phyloP scores from a whole-genome alignment of 2,888 invertebrate species.

The Epicampocera succincta region DNA sequence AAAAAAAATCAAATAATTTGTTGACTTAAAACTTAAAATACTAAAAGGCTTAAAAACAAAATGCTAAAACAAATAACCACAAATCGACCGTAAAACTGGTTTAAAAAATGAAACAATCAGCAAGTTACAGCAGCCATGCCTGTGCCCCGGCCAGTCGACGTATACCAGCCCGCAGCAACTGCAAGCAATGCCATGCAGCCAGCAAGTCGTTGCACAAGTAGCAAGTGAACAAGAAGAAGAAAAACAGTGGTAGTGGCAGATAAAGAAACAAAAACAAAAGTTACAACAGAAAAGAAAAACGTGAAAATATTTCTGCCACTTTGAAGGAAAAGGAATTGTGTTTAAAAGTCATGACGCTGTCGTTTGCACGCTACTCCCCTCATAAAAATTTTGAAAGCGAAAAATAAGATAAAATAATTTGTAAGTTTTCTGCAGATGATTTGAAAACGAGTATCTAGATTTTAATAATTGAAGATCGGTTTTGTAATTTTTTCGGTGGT shows the following conservation, averaged over 20 bases:
- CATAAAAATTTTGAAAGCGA: too few relatives aligned
- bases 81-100: slow-evolving; percentile 68
- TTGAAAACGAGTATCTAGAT: too few relatives aligned
- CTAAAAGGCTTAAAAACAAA: slow-evolving; percentile 35
- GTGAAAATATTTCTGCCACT: slow-evolving; percentile 55
- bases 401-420: too few relatives aligned
- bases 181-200: slow-evolving; percentile 16
- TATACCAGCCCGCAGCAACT: slow-evolving; percentile 51
- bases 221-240: slow-evolving; percentile 22
- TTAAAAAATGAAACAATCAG: slow-evolving; percentile 45
- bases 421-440: too few relatives aligned
- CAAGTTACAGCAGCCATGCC: slow-evolving; percentile 31
- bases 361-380: slow-evolving; percentile 26
- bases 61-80: slow-evolving; percentile 63
- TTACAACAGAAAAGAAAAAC: slow-evolving; percentile 33
- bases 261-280: slow-evolving; percentile 5
- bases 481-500: too few relatives aligned
- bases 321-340: slow-evolving; percentile 60
- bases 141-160: not conserved
- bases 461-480: too few relatives aligned
- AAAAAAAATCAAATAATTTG: not conserved
- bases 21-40: not conserved
- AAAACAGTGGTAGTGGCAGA: not conserved
- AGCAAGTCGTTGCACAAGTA: slow-evolving; percentile 13
- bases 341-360: slow-evolving; percentile 32